Percentiles rank a stretch among this genome's conserved stretches.
Evolutionary conservation across 2,797 vertebrate species (phyloP).

Genomic region (Enteromius viviparus): DNA sequence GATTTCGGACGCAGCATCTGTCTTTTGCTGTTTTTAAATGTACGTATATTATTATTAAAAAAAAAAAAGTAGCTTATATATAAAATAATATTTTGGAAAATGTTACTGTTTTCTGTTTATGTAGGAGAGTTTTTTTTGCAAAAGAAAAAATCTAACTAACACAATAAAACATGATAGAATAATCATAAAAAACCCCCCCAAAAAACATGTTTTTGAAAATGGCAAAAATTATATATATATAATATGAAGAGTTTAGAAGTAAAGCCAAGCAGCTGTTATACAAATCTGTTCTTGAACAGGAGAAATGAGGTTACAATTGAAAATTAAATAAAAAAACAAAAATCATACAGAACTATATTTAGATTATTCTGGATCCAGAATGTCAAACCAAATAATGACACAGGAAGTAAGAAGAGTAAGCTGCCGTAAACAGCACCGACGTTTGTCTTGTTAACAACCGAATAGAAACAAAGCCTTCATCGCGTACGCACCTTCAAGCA

Average conservation of each 20-base stretch:
- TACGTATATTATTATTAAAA: no score
- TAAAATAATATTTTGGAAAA: not conserved
- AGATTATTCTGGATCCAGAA: not conserved
- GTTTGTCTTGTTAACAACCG: slow-evolving; percentile 45
- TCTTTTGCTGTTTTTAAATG: no score
- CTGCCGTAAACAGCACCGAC: slow-evolving; percentile 44
- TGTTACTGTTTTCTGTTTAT: not conserved
- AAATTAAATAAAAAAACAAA: not conserved
- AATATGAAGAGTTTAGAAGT: no score
- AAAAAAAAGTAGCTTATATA: no score
- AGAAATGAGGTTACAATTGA: not conserved
- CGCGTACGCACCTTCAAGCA: slow-evolving; percentile 64
- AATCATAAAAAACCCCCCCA: no score
- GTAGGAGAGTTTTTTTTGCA: no score
- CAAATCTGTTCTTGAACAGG: not conserved
- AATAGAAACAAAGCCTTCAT: slow-evolving; percentile 36
- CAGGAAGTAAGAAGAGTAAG: slow-evolving; percentile 5
- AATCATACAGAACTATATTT: not conserved
- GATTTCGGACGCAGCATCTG: no score
- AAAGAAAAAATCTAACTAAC: no score
- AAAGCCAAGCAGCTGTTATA: not conserved
- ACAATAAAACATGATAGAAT: no score
- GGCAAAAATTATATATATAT: no score
- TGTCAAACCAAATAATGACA: slow-evolving; percentile 17
- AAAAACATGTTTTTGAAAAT: no score